These are phyloP conservation scores for Drosophila sechellia DNA, from an alignment of 1,140 invertebrate species.

Conservation along the genomic window DNA sequence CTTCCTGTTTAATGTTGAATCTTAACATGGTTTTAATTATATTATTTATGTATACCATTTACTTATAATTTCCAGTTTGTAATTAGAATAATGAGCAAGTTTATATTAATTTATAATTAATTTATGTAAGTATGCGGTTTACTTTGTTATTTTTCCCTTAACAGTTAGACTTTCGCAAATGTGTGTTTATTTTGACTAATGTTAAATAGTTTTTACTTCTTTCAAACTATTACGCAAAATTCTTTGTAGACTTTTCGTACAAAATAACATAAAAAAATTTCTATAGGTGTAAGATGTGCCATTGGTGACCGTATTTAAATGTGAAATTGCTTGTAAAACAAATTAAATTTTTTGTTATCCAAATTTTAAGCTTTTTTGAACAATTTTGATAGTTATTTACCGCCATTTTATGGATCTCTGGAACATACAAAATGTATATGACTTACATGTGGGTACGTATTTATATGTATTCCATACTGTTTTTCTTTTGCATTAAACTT, in stretches of 20 bases:
- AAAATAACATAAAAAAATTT: conserved; percentile 72
- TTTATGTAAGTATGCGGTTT: conserved; percentile 65
- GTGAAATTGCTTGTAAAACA: conserved; percentile 32
- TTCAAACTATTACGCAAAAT: conserved; percentile 66
- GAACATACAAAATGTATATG: conserved; percentile 55
- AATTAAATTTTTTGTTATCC: conserved; percentile 32
- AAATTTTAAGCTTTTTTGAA: conserved; percentile 55
- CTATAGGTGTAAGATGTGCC: conserved; percentile 17
- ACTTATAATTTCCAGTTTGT: conserved; percentile 65
- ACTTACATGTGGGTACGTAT: conserved; percentile 47
- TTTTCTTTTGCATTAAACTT: conserved; percentile 58
- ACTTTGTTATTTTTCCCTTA: conserved; percentile 44
- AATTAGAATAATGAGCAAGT: conserved; percentile 79
- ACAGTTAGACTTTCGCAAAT: conserved; percentile 57
- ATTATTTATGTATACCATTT: conserved; percentile 74
- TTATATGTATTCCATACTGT: conserved; percentile 35
- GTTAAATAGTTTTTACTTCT: conserved; percentile 47
- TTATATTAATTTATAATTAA: conserved; percentile 74
- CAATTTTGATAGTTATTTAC: conserved; percentile 44
- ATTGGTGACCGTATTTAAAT: conserved; percentile 22
- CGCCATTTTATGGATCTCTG: conserved; percentile 20
- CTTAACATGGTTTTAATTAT: conserved; percentile 61
- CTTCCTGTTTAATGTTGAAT: conserved; percentile 63
- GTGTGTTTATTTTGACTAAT: conserved; percentile 29
- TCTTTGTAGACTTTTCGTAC: conserved; percentile 67